A percentile compares a stretch with the other conserved stretches of the same genome.
phyloP scores from a whole-genome alignment of 1,140 invertebrate genomes.

The Brachionus sp. region DNA sequence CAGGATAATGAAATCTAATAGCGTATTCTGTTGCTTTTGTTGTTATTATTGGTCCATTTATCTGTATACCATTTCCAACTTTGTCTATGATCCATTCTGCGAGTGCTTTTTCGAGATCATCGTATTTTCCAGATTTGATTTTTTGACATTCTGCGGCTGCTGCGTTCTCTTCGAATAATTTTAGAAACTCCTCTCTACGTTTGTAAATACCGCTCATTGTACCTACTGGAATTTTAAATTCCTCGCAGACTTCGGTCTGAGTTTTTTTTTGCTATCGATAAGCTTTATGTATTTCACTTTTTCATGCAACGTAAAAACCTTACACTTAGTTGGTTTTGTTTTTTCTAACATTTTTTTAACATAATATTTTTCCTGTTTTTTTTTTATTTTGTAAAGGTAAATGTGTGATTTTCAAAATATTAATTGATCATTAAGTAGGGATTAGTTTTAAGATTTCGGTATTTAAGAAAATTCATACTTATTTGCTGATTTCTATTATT shows the following conservation, averaged over 20 bases:
- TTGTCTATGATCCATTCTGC: not conserved
- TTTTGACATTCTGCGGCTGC: not conserved
- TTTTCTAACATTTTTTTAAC: not conserved
- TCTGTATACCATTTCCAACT: not conserved
- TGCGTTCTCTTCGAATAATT: too few species aligned
- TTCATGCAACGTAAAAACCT: too few species aligned
- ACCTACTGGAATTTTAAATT: not conserved
- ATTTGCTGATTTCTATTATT: too few species aligned
- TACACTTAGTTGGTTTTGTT: not conserved
- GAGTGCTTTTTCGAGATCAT: not conserved
- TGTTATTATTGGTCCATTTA: not conserved
- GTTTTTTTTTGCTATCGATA: too few species aligned
- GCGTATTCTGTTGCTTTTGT: not conserved
- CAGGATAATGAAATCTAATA: not conserved
- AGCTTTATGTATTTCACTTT: too few species aligned
- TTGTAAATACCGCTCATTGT: not conserved
- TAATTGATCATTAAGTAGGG: too few species aligned
- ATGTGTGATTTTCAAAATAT: not conserved
- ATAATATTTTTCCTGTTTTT: not conserved
- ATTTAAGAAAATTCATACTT: too few species aligned
- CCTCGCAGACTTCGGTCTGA: too few species aligned
- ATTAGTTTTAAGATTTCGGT: too few species aligned
- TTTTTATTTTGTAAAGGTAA: not conserved
- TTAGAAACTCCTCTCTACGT: not conserved
- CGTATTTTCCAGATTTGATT: not conserved